Evolutionary conservation across 2,888 invertebrate genomes (phyloP), one percentile per base, ranked within the genome.

Genomic region (Xestia sexstrigata): DNA sequence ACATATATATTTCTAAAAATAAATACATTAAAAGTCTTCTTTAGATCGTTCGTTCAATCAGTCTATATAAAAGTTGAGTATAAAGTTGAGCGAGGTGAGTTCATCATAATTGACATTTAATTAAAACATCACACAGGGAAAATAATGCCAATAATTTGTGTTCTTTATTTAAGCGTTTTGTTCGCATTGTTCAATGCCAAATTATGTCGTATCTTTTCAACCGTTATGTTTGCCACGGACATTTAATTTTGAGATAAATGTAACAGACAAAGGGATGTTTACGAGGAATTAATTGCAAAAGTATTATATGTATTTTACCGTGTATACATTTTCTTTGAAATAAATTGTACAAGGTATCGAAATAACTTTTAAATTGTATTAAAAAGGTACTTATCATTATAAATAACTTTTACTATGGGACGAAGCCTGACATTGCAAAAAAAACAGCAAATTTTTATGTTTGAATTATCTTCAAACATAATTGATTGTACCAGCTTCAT

Each of bases 71-170:
- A 47, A 67, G 83, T 80, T 78, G 65, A 77, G 78, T 66, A 45
- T 45, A 80, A 66, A 47, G 55, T 80, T 70, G 70, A 78, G 66
- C 45, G 60, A 47, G 9, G 11, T 9, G 9, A 13, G 58, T 66
- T 11, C 52, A 49, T 83, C 30, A 83, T 69, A 78, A 78, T 47
- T 83, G 60, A 42, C 26, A 66, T 55, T 60, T 70, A 78, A 80
- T 80, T 80, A 52, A 78, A 78, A 83, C 26, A 58, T 78, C 35
- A 70, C n/a, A 8, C 15, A 42, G 35, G n/a, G 11, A 55, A 62
- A 70, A 47, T 67, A 26, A 66, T 62, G 23, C 3, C 20, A 45
- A 45, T 60, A 52, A 69, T 62, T 69, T 60, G 17, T 39, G 39
- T 23, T 17, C 65, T 82, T 77, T 70, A 20, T 60, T 55, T 42